These are phyloP conservation scores for Chloromyia formosa DNA, from an alignment of 2,888 invertebrate species.

Conservation along the genomic window DNA sequence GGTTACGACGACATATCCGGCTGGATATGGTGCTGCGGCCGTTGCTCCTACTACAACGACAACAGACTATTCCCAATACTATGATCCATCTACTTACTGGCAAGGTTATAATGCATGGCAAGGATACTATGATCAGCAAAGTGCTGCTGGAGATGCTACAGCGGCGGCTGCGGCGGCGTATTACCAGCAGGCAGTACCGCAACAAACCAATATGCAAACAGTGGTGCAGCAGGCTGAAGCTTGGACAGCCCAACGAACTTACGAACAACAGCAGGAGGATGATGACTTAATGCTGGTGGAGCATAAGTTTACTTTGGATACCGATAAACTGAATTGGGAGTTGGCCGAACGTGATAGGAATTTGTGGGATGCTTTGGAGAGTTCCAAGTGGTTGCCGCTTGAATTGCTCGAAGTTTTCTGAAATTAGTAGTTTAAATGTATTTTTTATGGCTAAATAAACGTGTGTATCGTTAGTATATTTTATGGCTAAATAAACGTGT, in stretches of 20 bases:
- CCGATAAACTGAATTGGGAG: conserved; percentile 81
- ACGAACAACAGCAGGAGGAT: conserved; percentile 63
- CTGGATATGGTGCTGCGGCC: conserved; percentile 54
- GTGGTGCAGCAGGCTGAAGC: conserved; percentile 64
- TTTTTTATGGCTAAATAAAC: no score
- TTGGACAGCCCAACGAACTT: conserved; percentile 64
- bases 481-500: no score
- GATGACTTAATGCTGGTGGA: conserved; percentile 83
- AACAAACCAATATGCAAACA: conserved; percentile 54
- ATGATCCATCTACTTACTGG: conserved; percentile 87
- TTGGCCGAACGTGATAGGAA: conserved; percentile 78
- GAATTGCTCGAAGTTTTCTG: conserved; percentile 75
- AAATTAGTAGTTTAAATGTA: conserved; percentile 24
- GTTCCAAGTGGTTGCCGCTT: conserved; percentile 84
- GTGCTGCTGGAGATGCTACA: conserved; percentile 53
- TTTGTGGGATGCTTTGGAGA: conserved; percentile 83
- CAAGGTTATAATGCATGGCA: conserved; percentile 87
- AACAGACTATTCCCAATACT: conserved; percentile 77
- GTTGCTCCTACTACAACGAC: conserved; percentile 51
- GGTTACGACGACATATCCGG: conserved; percentile 56
- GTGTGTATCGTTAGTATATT: no score
- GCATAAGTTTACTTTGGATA: conserved; percentile 77
- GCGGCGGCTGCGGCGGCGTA: conserved; percentile 57
- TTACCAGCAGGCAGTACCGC: conserved; percentile 63
- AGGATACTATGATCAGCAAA: conserved; percentile 71